Evolutionary conservation across 2,113 vertebrate genomes (phyloP).

Genomic region (Trichomycterus rosablanca): DNA sequence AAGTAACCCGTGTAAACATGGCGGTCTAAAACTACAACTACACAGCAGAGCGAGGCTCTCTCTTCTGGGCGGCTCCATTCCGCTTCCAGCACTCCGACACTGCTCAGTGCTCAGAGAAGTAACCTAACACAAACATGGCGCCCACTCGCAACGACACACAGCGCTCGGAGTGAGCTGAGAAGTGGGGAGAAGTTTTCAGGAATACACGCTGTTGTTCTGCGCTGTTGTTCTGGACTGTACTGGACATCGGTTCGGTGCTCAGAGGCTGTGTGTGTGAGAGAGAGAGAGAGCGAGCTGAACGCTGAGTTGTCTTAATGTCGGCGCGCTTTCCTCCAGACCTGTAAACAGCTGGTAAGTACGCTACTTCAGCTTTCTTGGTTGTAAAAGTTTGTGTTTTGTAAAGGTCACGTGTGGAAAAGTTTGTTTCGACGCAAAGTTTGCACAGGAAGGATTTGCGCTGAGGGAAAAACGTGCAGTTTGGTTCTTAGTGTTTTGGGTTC

Average conservation of each 20-base stretch:
- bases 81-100: slow-evolving; percentile 44
- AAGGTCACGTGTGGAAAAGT: background rate
- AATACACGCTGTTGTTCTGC: background rate
- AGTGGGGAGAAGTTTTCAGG: background rate
- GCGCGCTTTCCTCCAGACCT: background rate
- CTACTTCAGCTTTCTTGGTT: background rate
- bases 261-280: background rate
- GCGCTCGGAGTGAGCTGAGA: background rate
- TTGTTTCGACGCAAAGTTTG: background rate
- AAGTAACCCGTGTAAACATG: background rate
- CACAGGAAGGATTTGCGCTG: background rate
- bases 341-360: background rate
- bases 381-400: background rate
- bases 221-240: background rate
- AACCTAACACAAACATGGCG: background rate
- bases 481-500: background rate
- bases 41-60: slow-evolving; percentile 37
- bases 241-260: background rate
- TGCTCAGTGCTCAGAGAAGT: slow-evolving; percentile 47
- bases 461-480: background rate
- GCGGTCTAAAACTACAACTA: slow-evolving; percentile 8
- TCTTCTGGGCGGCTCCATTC: slow-evolving; percentile 63
- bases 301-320: background rate
- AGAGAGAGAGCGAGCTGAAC: background rate
- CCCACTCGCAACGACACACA: background rate